These are phyloP conservation scores for Chaetorhynchus papuensis DNA, from an alignment of 2,113 vertebrate genomes.

Conservation along the genomic window DNA sequence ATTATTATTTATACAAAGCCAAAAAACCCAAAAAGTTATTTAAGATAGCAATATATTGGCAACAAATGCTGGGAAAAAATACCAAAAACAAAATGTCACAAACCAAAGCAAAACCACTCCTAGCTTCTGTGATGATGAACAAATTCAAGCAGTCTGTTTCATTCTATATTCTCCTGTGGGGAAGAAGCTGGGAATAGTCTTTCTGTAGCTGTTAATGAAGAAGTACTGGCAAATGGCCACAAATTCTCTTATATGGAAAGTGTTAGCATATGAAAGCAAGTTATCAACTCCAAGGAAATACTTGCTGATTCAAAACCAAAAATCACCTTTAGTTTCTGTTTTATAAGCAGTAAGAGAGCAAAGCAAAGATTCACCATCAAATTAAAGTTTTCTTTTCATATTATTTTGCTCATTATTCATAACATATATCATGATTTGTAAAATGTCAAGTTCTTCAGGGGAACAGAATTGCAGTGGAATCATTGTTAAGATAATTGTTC, in stretches of 20 bases:
- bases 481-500: background rate
- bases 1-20: background rate
- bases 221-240: background rate
- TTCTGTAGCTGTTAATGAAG: background rate
- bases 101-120: background rate
- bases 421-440: background rate
- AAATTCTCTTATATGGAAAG: background rate
- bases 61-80: background rate
- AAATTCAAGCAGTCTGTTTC: background rate
- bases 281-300: background rate
- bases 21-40: rapidly evolving
- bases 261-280: background rate
- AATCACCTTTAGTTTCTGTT: background rate
- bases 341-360: background rate
- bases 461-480: background rate
- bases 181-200: background rate
- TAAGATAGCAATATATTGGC: background rate
- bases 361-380: background rate
- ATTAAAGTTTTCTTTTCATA: background rate
- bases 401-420: background rate
- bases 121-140: background rate
- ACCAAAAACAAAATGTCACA: rapidly evolving
- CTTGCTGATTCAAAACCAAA: background rate
- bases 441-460: background rate
- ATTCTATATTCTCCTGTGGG: background rate